Conservation (phyloP, 2,113 vertebrate genomes). For the Tympanuchus pallidicinctus region DNA sequence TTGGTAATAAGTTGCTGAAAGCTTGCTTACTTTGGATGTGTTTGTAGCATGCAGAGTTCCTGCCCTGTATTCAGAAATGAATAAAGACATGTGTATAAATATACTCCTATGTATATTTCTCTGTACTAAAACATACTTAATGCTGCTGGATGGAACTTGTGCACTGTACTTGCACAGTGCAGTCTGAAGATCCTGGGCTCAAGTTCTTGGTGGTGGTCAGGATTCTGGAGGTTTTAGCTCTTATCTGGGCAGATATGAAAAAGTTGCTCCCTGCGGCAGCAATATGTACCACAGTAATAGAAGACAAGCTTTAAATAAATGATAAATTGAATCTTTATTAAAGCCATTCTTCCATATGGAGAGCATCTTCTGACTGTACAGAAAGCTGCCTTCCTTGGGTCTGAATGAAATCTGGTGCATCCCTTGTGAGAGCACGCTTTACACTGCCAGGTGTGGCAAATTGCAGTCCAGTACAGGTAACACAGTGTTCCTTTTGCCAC, state of each 20-base stretch:
- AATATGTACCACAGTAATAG: conserved; percentile 15
- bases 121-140: rapidly evolving
- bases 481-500: background rate
- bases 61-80: background rate
- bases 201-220: background rate
- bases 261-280: background rate
- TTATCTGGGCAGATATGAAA: conserved; percentile 19
- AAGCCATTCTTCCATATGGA: conserved; percentile 47
- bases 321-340: conserved; percentile 51
- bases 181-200: background rate
- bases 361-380: background rate
- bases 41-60: background rate
- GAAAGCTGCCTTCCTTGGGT: background rate
- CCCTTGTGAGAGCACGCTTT: background rate
- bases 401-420: background rate
- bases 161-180: background rate
- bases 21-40: background rate
- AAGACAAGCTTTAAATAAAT: conserved; percentile 44
- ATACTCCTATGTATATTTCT: background rate
- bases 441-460: background rate
- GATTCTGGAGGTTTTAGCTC: background rate
- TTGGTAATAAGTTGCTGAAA: background rate
- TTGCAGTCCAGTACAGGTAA: background rate
- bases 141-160: background rate
- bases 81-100: background rate